Conservation (phyloP, 1,140 invertebrate genomes). For the Charaxes varanes region DNA sequence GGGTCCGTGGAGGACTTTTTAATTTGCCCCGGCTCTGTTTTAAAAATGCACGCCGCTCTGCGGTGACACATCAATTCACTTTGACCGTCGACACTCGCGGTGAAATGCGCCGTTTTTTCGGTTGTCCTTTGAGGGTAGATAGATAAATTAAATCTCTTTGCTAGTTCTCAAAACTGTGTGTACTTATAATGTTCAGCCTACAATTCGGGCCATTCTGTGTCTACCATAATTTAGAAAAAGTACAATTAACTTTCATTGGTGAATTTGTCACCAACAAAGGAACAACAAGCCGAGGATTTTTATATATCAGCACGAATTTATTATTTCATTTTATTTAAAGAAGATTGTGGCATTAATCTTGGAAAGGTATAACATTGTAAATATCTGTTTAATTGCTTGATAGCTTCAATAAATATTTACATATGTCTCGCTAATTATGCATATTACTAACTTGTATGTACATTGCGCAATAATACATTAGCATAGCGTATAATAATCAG, state of each 20-base stretch:
- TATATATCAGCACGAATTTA: constrained; percentile 7
- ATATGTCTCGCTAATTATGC: too few relatives aligned
- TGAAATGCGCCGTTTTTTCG: constrained; percentile 17
- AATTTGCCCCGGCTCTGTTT: constrained; percentile 62
- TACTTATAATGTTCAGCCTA: too few relatives aligned
- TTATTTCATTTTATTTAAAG: constrained; percentile 7
- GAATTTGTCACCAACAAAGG: too few relatives aligned
- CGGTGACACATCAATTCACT: constrained; percentile 68
- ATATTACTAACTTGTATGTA: too few relatives aligned
- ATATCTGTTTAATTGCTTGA: constrained; percentile 2
- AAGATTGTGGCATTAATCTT: constrained; percentile 4
- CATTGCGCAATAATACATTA: too few relatives aligned
- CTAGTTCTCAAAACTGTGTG: not conserved
- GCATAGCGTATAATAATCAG: too few relatives aligned
- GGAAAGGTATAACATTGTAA: constrained; percentile 1
- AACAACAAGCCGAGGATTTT: constrained; percentile 12
- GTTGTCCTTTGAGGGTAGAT: constrained; percentile 4
- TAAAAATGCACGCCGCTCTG: constrained; percentile 67
- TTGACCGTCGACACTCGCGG: constrained; percentile 34
- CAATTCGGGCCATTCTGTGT: too few relatives aligned
- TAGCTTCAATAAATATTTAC: not conserved
- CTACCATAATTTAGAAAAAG: too few relatives aligned
- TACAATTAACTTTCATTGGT: too few relatives aligned
- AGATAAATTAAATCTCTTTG: constrained; percentile 1
- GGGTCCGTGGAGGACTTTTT: constrained; percentile 65